Conservation (phyloP, 64 coral and sea anemone species). For the Pocillopora verrucosa region DNA sequence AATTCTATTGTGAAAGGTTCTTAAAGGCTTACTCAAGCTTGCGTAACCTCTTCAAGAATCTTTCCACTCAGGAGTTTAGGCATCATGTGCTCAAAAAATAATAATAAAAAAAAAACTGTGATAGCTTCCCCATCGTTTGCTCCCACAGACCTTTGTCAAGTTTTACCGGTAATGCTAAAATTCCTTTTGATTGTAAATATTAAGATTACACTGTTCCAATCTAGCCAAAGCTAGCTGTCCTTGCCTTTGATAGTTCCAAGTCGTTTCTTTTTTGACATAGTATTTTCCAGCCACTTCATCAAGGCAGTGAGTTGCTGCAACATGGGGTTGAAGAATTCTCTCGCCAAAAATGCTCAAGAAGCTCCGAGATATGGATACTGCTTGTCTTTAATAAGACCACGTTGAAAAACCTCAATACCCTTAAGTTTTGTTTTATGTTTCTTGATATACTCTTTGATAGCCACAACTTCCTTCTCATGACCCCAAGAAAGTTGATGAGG, state of each 20-base stretch:
- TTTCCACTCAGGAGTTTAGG: slow-evolving; percentile 19
- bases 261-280: slow-evolving; percentile 18
- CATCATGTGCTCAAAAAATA: background rate
- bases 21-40: too few relatives aligned
- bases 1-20: too few relatives aligned
- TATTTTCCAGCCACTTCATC: background rate
- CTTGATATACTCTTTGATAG: slow-evolving; percentile 45
- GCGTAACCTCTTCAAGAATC: background rate
- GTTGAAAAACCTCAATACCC: slow-evolving; percentile 16
- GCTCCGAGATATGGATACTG: slow-evolving; percentile 38
- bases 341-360: slow-evolving; percentile 47
- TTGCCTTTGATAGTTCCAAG: slow-evolving; percentile 61
- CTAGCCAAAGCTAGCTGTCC: slow-evolving; percentile 33
- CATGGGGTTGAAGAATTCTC: slow-evolving; percentile 16
- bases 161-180: slow-evolving; percentile 30
- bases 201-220: slow-evolving; percentile 22
- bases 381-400: slow-evolving; percentile 33
- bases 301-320: slow-evolving; percentile 36
- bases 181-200: slow-evolving; percentile 44
- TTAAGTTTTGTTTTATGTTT: slow-evolving; percentile 43
- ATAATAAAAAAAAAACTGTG: too few relatives aligned
- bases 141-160: slow-evolving; percentile 46
- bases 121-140: slow-evolving; percentile 1
- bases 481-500: slow-evolving; percentile 38
- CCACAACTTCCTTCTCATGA: slow-evolving; percentile 29